phyloP scores from a whole-genome alignment of 53 echinoderm and acorn worm species.

The Actinopyga echinites region DNA sequence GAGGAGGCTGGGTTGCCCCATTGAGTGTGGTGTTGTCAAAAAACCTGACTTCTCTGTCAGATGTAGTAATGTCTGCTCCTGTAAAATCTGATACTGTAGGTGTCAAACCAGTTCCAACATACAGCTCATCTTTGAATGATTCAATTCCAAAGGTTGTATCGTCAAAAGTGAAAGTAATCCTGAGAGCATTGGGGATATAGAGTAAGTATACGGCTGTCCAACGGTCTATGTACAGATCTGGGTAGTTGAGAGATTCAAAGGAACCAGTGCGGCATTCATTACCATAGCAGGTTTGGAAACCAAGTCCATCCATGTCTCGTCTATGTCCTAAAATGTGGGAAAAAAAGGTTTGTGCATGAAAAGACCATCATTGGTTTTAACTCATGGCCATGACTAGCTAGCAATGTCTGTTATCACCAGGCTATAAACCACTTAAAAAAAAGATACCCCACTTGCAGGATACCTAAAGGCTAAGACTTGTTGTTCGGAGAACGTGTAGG shows the following conservation, averaged over 20 bases:
- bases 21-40: not conserved
- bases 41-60: not conserved
- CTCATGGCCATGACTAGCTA: too few species aligned
- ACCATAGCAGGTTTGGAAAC: constrained; percentile 83
- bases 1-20: not conserved
- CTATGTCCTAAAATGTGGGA: not conserved
- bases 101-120: constrained; percentile 60
- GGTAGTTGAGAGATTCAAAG: constrained; percentile 69
- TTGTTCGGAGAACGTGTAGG: too few species aligned
- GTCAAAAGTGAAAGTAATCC: constrained; percentile 68
- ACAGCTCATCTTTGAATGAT: constrained; percentile 75
- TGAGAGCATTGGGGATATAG: constrained; percentile 65
- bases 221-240: constrained; percentile 53
- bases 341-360: not conserved
- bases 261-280: constrained; percentile 38
- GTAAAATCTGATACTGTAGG: not conserved
- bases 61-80: not conserved
- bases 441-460: too few species aligned
- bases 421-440: too few species aligned
- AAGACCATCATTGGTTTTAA: too few species aligned
- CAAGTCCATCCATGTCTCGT: not conserved
- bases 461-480: too few species aligned
- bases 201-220: constrained; percentile 69
- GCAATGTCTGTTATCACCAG: too few species aligned
- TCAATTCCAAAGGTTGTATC: constrained; percentile 60